Percentiles rank a stretch among this genome's conserved stretches.
Evolutionary conservation across 1,140 invertebrate species (phyloP).

Genomic region (Gryllus bimaculatus): DNA sequence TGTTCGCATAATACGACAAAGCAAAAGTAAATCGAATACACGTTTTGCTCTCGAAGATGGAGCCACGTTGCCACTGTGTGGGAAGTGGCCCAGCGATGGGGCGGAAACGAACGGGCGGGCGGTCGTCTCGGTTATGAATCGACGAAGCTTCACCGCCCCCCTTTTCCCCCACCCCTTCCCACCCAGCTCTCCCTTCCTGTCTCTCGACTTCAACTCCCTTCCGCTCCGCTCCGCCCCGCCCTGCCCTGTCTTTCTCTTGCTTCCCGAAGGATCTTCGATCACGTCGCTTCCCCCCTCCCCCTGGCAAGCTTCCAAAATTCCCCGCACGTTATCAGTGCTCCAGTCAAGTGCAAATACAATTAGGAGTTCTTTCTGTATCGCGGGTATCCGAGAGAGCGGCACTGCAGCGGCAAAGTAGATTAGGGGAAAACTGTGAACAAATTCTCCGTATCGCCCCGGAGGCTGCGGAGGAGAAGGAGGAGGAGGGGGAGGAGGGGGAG

Average conservation of each 20-base stretch:
- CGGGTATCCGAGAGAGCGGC: not conserved
- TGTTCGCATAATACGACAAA: too few relatives aligned
- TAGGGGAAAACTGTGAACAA: slow-evolving; percentile 1
- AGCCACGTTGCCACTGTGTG: too few relatives aligned
- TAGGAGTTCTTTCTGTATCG: slow-evolving; percentile 1
- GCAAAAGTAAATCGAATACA: too few relatives aligned
- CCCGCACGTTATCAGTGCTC: not conserved
- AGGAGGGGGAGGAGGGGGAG: too few relatives aligned
- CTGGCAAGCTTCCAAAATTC: not conserved
- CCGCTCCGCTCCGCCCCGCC: not conserved
- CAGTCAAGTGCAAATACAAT: slow-evolving; percentile 4
- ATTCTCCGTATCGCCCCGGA: not conserved
- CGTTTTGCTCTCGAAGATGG: too few relatives aligned
- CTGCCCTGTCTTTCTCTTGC: not conserved
- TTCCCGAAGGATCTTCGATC: not conserved
- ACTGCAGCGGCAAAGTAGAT: not conserved
- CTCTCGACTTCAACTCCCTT: not conserved
- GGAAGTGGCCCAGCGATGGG: too few relatives aligned
- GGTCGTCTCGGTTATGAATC: too few relatives aligned
- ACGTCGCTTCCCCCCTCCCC: not conserved
- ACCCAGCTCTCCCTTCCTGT: not conserved
- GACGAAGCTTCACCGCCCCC: too few relatives aligned
- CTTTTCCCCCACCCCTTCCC: not conserved
- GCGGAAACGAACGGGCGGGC: too few relatives aligned
- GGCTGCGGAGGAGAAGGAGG: too few relatives aligned